These are phyloP conservation scores for Pseudomyrmex concolor DNA, from an alignment of 1,140 invertebrate species.

Conservation along the genomic window DNA sequence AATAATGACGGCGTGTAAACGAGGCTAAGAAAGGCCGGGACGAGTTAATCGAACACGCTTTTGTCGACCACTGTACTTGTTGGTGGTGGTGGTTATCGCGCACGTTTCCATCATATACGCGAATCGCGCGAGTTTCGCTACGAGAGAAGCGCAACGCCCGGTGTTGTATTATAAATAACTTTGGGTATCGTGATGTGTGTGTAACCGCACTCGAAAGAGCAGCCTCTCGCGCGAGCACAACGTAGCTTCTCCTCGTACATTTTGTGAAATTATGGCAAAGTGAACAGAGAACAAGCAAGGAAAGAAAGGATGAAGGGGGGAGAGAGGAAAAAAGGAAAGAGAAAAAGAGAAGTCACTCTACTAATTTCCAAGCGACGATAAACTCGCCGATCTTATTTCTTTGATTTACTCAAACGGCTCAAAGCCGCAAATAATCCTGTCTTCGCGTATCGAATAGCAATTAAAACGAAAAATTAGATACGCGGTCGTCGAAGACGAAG, in stretches of 20 bases:
- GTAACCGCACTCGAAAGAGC: slow-evolving; percentile 63
- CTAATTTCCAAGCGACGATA: slow-evolving; percentile 35
- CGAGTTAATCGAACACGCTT: slow-evolving; percentile 53
- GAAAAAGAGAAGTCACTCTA: background rate
- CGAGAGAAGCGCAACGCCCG: slow-evolving; percentile 49
- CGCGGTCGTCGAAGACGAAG: background rate
- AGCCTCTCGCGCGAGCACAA: slow-evolving; percentile 22
- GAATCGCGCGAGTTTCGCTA: slow-evolving; percentile 60
- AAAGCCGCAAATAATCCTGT: background rate
- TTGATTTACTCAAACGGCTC: slow-evolving; percentile 8
- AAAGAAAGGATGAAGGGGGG: background rate
- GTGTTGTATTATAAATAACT: slow-evolving; percentile 75
- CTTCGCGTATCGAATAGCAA: slow-evolving; percentile 33
- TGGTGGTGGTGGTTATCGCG: slow-evolving; percentile 61
- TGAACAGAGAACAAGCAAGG: slow-evolving; percentile 4
- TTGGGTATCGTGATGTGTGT: slow-evolving; percentile 72
- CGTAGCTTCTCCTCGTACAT: slow-evolving; percentile 20
- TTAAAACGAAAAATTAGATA: slow-evolving; percentile 18
- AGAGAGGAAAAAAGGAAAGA: background rate
- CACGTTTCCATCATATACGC: slow-evolving; percentile 67
- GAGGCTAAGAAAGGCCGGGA: slow-evolving; percentile 38
- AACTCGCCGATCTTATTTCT: slow-evolving; percentile 40
- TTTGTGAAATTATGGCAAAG: slow-evolving; percentile 56
- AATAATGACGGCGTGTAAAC: slow-evolving; percentile 54
- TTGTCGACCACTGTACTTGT: slow-evolving; percentile 52